These are phyloP conservation scores for Typhlichthys eigenmanni DNA, from an alignment of 2,797 vertebrate species.

Conservation along the genomic window DNA sequence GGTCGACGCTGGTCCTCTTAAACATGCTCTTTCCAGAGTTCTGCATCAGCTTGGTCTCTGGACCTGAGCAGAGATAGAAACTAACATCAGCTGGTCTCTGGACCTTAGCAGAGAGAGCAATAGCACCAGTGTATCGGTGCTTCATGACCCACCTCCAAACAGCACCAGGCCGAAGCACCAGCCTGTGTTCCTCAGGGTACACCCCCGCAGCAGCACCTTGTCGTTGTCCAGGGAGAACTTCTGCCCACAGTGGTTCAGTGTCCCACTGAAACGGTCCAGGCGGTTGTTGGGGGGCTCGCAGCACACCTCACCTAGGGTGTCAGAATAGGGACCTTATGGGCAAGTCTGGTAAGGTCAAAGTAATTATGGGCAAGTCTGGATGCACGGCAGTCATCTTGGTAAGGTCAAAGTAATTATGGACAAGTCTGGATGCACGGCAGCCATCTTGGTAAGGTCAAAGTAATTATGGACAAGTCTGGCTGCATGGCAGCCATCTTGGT, in stretches of 20 bases:
- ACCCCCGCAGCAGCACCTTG: constrained; percentile 89
- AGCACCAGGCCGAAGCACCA: constrained; percentile 96
- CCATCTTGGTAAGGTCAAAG: no score
- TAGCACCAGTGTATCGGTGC: no score
- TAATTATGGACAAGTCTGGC: no score
- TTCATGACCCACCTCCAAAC: constrained; percentile 81
- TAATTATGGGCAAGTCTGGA: no score
- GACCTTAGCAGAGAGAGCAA: no score
- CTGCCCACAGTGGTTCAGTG: constrained; percentile 76
- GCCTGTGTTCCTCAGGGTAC: constrained; percentile 91
- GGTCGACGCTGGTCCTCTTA: constrained; percentile 92
- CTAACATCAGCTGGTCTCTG: neutral
- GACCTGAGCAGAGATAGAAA: constrained; percentile 75
- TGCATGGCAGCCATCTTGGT: no score
- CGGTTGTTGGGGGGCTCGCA: constrained; percentile 95
- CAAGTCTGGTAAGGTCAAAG: no score
- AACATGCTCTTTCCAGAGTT: constrained; percentile 90
- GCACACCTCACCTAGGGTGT: constrained; percentile 80
- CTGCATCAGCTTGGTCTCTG: constrained; percentile 96
- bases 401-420: no score
- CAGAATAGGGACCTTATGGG: no score
- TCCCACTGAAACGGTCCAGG: constrained; percentile 87
- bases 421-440: no score
- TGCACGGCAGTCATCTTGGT: no score
- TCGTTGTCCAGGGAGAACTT: constrained; percentile 88